These are phyloP conservation scores for Calephelis virginiensis DNA, from an alignment of 1,140 invertebrate species.

Conservation along the genomic window DNA sequence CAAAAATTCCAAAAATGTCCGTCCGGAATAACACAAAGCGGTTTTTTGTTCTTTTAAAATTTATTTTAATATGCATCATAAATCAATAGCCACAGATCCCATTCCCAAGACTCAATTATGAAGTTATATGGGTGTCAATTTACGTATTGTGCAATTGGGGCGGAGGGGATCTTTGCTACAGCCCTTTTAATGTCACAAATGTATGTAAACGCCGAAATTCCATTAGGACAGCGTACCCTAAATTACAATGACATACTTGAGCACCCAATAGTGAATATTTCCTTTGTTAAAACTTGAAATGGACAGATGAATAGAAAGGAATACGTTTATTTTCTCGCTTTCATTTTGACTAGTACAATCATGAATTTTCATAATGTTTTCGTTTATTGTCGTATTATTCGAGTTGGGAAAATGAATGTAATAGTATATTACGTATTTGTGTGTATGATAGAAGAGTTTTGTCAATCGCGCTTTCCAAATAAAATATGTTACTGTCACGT, in stretches of 20 bases:
- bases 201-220: conserved; percentile 26
- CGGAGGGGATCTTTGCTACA: conserved; percentile 6
- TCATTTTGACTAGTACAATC: too few species aligned
- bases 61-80: background rate
- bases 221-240: conserved; percentile 22
- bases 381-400: too few species aligned
- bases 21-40: too few species aligned
- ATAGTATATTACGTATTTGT: too few species aligned
- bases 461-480: too few species aligned
- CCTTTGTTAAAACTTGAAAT: conserved; percentile 2
- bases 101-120: conserved; percentile 1
- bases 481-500: too few species aligned
- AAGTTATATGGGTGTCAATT: conserved; percentile 4
- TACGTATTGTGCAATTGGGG: conserved; percentile 2
- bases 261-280: conserved; percentile 9
- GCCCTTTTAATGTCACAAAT: conserved; percentile 8
- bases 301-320: background rate
- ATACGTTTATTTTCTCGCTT: background rate
- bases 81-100: background rate
- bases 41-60: background rate
- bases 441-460: too few species aligned
- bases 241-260: conserved; percentile 15
- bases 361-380: too few species aligned
- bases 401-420: too few species aligned
- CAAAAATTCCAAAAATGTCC: too few species aligned